phyloP scores from a whole-genome alignment of 2,113 vertebrate species.

The Cyanistes caeruleus region DNA sequence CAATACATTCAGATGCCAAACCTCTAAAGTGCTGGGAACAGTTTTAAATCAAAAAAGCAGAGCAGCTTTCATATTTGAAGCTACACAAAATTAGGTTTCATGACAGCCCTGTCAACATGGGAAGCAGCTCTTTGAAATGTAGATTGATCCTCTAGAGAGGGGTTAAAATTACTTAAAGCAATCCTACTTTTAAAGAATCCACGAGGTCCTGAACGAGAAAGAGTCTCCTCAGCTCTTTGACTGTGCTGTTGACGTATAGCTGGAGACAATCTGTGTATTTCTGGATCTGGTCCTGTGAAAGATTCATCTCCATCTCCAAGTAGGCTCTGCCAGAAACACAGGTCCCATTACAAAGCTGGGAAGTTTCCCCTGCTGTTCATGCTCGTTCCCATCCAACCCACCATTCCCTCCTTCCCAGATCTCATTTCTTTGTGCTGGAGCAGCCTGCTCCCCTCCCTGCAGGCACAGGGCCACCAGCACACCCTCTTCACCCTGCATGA shows the following conservation, averaged over 20 bases:
- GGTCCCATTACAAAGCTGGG: not conserved
- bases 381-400: fast-evolving
- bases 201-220: slow-evolving; percentile 98
- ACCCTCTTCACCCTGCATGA: not conserved
- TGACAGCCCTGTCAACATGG: not conserved
- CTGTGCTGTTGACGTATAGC: slow-evolving; percentile 90
- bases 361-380: not conserved
- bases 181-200: slow-evolving; percentile 94
- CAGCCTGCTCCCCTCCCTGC: fast-evolving
- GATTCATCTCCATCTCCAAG: slow-evolving; percentile 93
- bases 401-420: not conserved
- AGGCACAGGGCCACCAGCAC: not conserved
- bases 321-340: slow-evolving; percentile 82
- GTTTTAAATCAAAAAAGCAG: not conserved
- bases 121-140: not conserved
- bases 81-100: not conserved
- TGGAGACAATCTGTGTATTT: slow-evolving; percentile 96
- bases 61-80: not conserved
- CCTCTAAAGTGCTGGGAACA: not conserved
- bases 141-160: not conserved
- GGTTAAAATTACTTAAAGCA: slow-evolving; percentile 1
- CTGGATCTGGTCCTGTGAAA: slow-evolving; percentile 97
- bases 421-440: not conserved
- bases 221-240: slow-evolving; percentile 93
- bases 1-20: not conserved